Base-by-base conservation (phyloP, 2,113 vertebrate genomes). In the Grus americana region DNA sequence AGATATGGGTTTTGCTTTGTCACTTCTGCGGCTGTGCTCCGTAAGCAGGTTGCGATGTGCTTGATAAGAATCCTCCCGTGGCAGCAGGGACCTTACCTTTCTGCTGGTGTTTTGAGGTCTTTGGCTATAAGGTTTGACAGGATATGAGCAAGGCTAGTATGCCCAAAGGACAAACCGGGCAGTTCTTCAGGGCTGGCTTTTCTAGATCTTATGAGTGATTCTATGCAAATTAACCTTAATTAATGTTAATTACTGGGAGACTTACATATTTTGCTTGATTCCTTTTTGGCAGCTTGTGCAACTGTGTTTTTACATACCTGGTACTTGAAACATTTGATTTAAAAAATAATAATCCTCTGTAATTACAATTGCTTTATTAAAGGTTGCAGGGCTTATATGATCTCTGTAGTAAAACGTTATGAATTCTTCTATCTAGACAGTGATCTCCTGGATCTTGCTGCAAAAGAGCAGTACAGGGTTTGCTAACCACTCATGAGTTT, bases 321-420 rank as follows among this genome's bases (percentile, higher is more conserved):
- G 15, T 94, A 82, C 90, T 91, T 96, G 87, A 94, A 88, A 82
- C 0, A 0, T 66, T 96, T 96, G 90, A 82, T 95, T 94, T 75
- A 16, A 92, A 82, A 93, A 89, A 84, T 63, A 93, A 87, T 63
- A 88, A 86, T 87, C 87, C 42, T 62, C 73, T 96, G 66, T 96
- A 96, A 96, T 96, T 96, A 92, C 50, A 82, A 86, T 90, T 81
- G 79, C 74, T 88, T 93, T 90, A 95, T 95, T 96, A 93, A 97
- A 90, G 79, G 85, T 95, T 97, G 90, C 71, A 79, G 93, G 87
- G 94, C 81, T 96, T 94, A 23, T 82, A 42, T 92, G 74, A 86
- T 93, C 85, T 82, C 87, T 74, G 55, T 71, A 84, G 90, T 66
- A 87, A 89, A 89, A 81, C 80, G 87, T 96, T 38, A 91, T 87